Evolutionary conservation across 2,888 invertebrate genomes (phyloP).

Genomic region (Drosophila melanosoma): DNA sequence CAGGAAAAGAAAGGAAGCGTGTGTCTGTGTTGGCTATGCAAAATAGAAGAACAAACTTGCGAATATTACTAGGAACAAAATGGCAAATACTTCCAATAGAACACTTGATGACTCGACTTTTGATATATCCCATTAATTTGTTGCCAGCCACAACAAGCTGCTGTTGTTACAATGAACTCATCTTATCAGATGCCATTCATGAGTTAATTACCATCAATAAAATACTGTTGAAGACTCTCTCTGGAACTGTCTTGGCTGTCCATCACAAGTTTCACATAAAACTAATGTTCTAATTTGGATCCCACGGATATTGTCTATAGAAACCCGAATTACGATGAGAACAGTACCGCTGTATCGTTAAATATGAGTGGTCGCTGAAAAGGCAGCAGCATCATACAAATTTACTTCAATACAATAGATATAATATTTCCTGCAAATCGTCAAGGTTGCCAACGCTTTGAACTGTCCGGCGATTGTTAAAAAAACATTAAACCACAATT

Average conservation of each 20-base stretch:
- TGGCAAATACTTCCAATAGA: conserved; percentile 48
- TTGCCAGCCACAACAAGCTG: not conserved
- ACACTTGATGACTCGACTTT: conserved; percentile 41
- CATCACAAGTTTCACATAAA: conserved; percentile 28
- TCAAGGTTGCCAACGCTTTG: conserved; percentile 54
- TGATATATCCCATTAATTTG: conserved; percentile 31
- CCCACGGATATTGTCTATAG: conserved; percentile 12
- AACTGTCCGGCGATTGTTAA: conserved; percentile 50
- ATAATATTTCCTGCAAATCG: conserved; percentile 30
- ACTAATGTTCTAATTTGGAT: conserved; percentile 11
- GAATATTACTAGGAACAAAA: conserved; percentile 46
- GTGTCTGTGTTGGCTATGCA: conserved; percentile 24
- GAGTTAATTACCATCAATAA: conserved; percentile 29
- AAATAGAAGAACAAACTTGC: conserved; percentile 36
- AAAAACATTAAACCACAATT: conserved; percentile 41
- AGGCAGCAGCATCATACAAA: conserved; percentile 62
- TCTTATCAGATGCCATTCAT: conserved; percentile 29
- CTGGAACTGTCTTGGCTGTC: conserved; percentile 2
- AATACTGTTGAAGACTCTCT: conserved; percentile 13
- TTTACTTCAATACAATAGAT: conserved; percentile 45
- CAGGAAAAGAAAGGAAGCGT: conserved; percentile 9
- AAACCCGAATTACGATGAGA: conserved; percentile 40
- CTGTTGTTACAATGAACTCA: conserved; percentile 5
- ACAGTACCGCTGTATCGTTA: conserved; percentile 38
- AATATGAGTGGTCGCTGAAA: conserved; percentile 60